Evolutionary conservation across 2,113 vertebrate species (phyloP).

Genomic region (Opisthocomus hoazin): DNA sequence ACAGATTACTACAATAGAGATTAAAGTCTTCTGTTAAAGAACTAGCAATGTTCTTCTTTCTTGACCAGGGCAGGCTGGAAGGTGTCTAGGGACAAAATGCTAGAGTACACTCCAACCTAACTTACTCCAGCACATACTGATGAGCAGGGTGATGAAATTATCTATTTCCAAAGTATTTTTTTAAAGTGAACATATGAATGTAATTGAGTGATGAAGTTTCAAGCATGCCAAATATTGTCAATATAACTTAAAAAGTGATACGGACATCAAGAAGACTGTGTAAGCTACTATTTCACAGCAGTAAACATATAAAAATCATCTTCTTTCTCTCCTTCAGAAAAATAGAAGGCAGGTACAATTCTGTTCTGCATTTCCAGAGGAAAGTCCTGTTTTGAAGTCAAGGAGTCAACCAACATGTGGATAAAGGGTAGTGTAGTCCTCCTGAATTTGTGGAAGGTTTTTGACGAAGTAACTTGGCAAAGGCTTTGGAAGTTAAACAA

Average conservation of each 20-base stretch:
- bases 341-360: background rate
- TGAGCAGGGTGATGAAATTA: background rate
- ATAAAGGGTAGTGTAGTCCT: background rate
- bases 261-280: background rate
- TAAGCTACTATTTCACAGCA: background rate
- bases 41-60: background rate
- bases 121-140: background rate
- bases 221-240: background rate
- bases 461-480: background rate
- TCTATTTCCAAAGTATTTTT: background rate
- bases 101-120: background rate
- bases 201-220: background rate
- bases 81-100: background rate
- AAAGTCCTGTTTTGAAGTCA: background rate
- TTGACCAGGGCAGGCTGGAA: background rate
- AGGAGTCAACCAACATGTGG: background rate
- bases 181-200: background rate
- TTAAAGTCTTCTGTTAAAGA: background rate
- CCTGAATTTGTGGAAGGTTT: background rate
- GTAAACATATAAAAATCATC: background rate
- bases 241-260: background rate
- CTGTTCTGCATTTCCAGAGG: background rate
- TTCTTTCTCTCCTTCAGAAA: background rate
- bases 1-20: background rate
- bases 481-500: background rate